Base-by-base conservation (phyloP, 1,140 invertebrate genomes). In the Zophobas atratus region DNA sequence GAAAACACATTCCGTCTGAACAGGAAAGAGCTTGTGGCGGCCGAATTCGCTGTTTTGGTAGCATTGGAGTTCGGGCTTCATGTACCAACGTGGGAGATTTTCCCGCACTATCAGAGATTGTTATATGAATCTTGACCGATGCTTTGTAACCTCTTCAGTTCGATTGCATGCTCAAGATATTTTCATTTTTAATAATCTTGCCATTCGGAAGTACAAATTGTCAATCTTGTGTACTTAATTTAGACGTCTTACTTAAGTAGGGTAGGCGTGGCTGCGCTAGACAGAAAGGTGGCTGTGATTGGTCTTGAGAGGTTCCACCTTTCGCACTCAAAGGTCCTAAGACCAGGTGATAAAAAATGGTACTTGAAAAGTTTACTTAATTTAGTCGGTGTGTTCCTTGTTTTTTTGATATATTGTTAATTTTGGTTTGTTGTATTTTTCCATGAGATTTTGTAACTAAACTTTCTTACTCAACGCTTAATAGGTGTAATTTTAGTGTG, bases 41-140 rank as follows among this genome's bases (percentile, higher is more conserved):
- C 94, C 63, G 98, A 99, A 88, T 98, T 99, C 89, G 96, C 96
- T 2, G 96, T 98, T 63, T 88, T 99, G 33, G 96, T 99, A 53
- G 96, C 97, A 0, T 88, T 99, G 57, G 97, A 99, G 87, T 99
- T 99, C 87, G 94, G 95, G 35, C 89, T 99, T 57, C 97, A 98
- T 88, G 90, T 98, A 55, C 96, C 96, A 5, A 95, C 94, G 46
- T 93, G 93, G 88, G 96, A 98, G 88, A 92, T 99, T 74, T 93
- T 96, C 88, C 96, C 97, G 6, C 97, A 99, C 87, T 99, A 98
- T 88, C 96, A 98, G 87, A 91, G 97, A 79, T 90, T 99, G 74
- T 89, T 96, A 74, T 96, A 96, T 85, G 95, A 96, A 85, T 95
- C 94, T 87, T 96, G 92, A 94, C 80, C 78, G 32, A 46, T 43